Evolutionary conservation across 2,113 vertebrate genomes (phyloP).

Genomic region (Anseranas semipalmata): DNA sequence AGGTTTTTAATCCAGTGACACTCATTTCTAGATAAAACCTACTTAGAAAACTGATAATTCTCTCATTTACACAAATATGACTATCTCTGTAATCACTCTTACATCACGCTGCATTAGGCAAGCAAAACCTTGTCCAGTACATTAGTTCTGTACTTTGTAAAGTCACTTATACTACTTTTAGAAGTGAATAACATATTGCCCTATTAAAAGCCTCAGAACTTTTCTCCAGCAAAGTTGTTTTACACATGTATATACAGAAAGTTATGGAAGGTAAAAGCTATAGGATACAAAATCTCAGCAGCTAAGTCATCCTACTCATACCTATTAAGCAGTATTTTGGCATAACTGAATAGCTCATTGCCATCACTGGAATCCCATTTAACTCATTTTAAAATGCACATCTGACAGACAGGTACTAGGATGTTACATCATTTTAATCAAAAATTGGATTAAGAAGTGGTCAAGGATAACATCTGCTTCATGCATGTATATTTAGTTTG

Average conservation of each 20-base stretch:
- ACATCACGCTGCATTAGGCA: background rate
- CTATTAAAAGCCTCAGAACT: background rate
- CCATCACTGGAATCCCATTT: background rate
- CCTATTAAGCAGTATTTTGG: background rate
- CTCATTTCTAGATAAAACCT: background rate
- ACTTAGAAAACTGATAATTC: background rate
- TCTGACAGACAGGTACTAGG: background rate
- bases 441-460: background rate
- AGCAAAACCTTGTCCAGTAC: background rate
- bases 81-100: background rate
- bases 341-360: background rate
- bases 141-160: background rate
- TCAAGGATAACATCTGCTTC: background rate
- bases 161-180: background rate
- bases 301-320: background rate
- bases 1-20: background rate
- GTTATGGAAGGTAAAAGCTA: background rate
- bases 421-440: background rate
- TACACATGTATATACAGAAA: background rate
- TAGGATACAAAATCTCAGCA: background rate
- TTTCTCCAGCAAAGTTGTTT: background rate
- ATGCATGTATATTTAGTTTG: background rate
- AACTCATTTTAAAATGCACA: background rate
- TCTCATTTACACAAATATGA: background rate
- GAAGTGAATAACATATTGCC: fast-evolving